Conservation (phyloP, 1,140 invertebrate species). For the Monomorium pharaonis region DNA sequence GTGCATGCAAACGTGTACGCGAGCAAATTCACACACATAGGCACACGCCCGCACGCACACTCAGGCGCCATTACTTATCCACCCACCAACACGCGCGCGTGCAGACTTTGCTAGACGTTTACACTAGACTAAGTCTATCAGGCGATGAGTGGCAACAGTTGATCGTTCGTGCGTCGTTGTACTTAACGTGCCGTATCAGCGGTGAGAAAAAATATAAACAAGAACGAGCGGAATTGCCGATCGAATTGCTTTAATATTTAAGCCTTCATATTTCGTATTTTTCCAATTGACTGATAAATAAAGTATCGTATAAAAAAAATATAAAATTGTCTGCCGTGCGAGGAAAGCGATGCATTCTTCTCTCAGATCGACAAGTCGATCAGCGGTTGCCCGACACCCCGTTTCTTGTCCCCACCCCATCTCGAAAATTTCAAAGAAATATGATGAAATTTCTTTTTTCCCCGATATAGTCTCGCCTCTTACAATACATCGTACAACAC, state of each 20-base stretch:
- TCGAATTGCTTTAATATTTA: neutral
- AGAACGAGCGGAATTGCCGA: neutral
- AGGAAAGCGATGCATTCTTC: neutral
- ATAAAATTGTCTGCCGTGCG: neutral
- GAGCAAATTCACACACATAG: neutral
- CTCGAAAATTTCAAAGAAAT: constrained; percentile 40
- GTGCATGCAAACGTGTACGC: neutral
- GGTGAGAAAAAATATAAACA: constrained; percentile 18
- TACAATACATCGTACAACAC: constrained; percentile 79
- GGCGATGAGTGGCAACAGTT: constrained; percentile 55
- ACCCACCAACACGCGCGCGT: constrained; percentile 44
- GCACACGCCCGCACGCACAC: constrained; percentile 4
- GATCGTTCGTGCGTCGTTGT: constrained; percentile 41
- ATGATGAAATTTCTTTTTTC: constrained; percentile 49
- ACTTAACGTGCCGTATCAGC: neutral
- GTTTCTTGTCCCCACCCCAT: constrained; percentile 19
- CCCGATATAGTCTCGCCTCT: constrained; percentile 65
- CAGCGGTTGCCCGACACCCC: constrained; percentile 43
- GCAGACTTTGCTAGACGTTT: constrained; percentile 40
- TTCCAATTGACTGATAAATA: constrained; percentile 21
- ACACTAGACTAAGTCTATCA: constrained; percentile 51
- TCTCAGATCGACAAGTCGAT: constrained; percentile 5
- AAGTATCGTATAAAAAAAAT: neutral
- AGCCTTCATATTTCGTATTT: neutral
- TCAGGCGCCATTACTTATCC: constrained; percentile 1